phyloP scores from a whole-genome alignment of 37 sponge, comb jelly and placozoan species.

The Geodia barretti region DNA sequence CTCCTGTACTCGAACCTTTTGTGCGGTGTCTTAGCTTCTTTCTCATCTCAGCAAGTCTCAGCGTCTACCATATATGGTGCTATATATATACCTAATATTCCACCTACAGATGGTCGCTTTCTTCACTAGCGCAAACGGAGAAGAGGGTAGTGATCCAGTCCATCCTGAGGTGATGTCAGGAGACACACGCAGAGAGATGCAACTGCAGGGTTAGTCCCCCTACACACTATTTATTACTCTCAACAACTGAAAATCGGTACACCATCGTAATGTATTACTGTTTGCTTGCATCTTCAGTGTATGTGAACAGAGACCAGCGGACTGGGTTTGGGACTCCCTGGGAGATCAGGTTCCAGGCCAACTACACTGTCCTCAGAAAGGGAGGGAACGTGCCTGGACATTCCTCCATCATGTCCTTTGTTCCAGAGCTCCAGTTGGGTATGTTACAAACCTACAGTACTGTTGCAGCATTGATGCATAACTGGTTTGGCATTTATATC shows the following conservation, averaged over 20 bases:
- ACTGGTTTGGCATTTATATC: too few relatives aligned
- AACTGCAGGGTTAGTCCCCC: conserved; percentile 21
- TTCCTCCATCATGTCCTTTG: conserved; percentile 62
- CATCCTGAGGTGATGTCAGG: conserved; percentile 17
- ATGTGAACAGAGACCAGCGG: conserved; percentile 60
- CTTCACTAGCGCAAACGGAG: conserved; percentile 4
- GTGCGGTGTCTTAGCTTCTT: too few relatives aligned
- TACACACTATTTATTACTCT: too few relatives aligned
- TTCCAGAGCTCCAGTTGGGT: conserved; percentile 75
- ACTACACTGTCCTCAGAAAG: conserved; percentile 63
- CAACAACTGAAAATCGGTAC: too few relatives aligned
- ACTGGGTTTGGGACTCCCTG: conserved; percentile 82
- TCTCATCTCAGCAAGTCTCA: too few relatives aligned
- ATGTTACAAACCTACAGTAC: too few relatives aligned
- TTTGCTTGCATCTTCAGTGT: conserved; percentile 49
- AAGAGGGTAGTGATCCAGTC: background rate
- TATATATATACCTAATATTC: too few relatives aligned
- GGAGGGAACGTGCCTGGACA: conserved; percentile 80
- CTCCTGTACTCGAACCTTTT: too few relatives aligned
- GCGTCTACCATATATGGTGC: too few relatives aligned
- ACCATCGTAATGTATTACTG: too few relatives aligned
- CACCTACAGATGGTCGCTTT: conserved; percentile 24
- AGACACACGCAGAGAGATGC: conserved; percentile 16
- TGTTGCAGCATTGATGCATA: too few relatives aligned
- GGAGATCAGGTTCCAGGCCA: conserved; percentile 55